Conservation (phyloP, 2,113 vertebrate genomes). For the Dendrocopos noguchii region DNA sequence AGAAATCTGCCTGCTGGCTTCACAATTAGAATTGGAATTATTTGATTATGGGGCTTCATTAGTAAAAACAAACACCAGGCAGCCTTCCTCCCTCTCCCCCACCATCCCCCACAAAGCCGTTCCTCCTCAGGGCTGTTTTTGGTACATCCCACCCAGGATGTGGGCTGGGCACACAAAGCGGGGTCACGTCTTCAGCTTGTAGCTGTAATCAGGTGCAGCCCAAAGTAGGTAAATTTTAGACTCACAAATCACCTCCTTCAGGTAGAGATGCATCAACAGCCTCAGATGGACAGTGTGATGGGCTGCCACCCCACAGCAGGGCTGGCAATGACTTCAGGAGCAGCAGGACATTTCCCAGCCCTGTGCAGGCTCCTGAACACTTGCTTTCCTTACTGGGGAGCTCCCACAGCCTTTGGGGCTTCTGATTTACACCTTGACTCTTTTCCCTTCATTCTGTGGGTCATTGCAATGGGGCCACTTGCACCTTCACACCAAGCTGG, state of each 20-base stretch:
- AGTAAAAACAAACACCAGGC: slow-evolving; percentile 61
- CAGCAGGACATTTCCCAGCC: not conserved
- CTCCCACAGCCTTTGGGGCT: not conserved
- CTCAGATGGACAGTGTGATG: accelerated
- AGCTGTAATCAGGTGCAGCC: not conserved
- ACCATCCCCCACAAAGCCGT: not conserved
- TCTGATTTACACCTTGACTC: not conserved
- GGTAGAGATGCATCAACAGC: not conserved
- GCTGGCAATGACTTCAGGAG: accelerated
- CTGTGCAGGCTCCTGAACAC: not conserved
- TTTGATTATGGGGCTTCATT: slow-evolving; percentile 63
- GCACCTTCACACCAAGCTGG: not conserved
- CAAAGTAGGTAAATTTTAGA: not conserved
- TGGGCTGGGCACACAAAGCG: not conserved
- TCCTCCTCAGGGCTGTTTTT: not conserved
- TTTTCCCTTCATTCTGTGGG: accelerated
- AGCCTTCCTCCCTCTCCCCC: not conserved
- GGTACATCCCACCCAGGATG: slow-evolving; percentile 37
- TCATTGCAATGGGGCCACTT: not conserved
- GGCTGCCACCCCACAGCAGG: accelerated
- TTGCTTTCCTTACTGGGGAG: not conserved
- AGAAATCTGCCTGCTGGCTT: slow-evolving; percentile 70
- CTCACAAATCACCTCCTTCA: not conserved
- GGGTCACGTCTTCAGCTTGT: not conserved
- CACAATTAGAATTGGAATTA: slow-evolving; percentile 65